Percentiles rank a stretch among this genome's conserved stretches.
These are phyloP conservation scores for Oscheius sp. DNA, from an alignment of 2,888 invertebrate species.

Conservation along the genomic window DNA sequence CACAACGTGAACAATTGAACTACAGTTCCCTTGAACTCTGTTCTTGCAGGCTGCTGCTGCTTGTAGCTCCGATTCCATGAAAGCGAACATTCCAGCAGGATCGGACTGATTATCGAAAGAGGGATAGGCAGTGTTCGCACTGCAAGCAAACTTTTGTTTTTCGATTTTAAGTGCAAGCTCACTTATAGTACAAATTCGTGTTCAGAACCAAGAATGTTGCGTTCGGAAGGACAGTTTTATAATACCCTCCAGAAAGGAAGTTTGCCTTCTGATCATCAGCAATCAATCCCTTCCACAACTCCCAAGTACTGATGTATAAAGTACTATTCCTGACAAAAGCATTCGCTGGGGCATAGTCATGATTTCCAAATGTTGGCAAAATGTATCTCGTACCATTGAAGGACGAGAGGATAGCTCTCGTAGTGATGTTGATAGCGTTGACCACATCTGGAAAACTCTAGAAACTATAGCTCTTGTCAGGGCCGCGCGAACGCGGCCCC, in stretches of 20 bases:
- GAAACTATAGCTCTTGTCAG: too few relatives aligned
- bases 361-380: constrained; percentile 70
- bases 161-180: not conserved
- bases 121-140: constrained; percentile 54
- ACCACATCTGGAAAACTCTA: constrained; percentile 46
- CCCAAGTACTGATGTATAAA: constrained; percentile 52
- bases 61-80: constrained; percentile 56
- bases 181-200: constrained; percentile 70
- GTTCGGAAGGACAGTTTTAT: constrained; percentile 50
- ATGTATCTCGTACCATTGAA: constrained; percentile 54
- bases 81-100: constrained; percentile 70
- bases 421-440: constrained; percentile 48
- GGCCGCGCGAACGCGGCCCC: too few relatives aligned
- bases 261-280: constrained; percentile 57
- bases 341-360: constrained; percentile 69
- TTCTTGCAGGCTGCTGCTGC: constrained; percentile 47
- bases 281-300: constrained; percentile 62
- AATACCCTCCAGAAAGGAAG: constrained; percentile 69
- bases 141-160: constrained; percentile 11
- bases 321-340: constrained; percentile 51
- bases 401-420: constrained; percentile 40
- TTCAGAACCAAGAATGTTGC: constrained; percentile 65
- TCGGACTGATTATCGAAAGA: constrained; percentile 61
- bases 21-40: constrained; percentile 42
- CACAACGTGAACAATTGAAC: constrained; percentile 61